A percentile compares a stretch with the other conserved stretches of the same genome.
These are phyloP conservation scores for Arctopsyche grandis DNA, from an alignment of 1,140 invertebrate genomes.

Conservation along the genomic window DNA sequence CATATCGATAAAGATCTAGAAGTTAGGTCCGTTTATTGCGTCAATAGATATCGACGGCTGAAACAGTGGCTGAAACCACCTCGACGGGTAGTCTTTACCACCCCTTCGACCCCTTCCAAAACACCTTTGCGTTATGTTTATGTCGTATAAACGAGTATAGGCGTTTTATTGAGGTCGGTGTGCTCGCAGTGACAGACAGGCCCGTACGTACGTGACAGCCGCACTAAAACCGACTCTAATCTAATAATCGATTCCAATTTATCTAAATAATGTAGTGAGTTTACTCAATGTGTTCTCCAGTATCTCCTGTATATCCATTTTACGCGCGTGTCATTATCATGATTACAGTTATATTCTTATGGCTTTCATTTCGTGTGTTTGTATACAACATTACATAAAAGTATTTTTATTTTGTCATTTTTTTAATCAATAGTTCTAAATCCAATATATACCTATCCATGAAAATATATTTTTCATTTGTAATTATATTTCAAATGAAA, in stretches of 20 bases:
- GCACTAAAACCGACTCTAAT: conserved; percentile 16
- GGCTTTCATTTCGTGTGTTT: background rate
- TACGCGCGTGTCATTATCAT: no score
- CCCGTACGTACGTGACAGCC: conserved; percentile 7
- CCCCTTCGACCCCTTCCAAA: background rate
- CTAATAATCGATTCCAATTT: conserved; percentile 29
- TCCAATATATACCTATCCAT: background rate
- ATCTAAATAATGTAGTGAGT: conserved; percentile 23
- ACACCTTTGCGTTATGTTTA: no score
- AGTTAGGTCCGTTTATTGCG: no score
- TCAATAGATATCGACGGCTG: no score
- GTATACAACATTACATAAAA: background rate
- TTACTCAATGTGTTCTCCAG: background rate
- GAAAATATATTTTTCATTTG: background rate
- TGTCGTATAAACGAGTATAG: background rate
- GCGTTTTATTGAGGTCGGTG: conserved; percentile 1
- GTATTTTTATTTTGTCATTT: background rate
- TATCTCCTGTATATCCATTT: background rate
- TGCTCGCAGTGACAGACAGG: background rate
- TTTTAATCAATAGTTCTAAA: no score
- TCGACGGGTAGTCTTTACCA: background rate
- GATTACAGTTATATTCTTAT: background rate
- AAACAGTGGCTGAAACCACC: no score
- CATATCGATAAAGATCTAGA: no score
- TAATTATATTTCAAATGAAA: background rate